Percentiles rank a stretch among this genome's conserved stretches.
phyloP scores from a whole-genome alignment of 2,797 vertebrate genomes.

The Mormyrops attenuatus region DNA sequence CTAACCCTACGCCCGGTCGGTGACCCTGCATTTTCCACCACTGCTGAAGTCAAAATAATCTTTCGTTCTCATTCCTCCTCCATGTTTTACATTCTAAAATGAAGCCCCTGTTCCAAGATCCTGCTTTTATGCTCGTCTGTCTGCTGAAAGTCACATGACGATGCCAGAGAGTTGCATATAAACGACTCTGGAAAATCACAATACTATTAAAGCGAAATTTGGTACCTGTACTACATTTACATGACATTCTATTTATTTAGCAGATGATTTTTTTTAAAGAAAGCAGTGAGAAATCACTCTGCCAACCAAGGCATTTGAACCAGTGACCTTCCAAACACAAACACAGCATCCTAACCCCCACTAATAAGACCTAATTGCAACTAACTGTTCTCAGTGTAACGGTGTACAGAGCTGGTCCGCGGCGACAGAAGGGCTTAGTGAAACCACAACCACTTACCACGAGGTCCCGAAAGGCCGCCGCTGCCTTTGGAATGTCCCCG shows the following conservation, averaged over 20 bases:
- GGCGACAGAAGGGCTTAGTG: background rate
- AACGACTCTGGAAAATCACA: background rate
- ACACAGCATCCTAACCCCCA: background rate
- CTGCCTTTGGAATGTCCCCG: conserved; percentile 79
- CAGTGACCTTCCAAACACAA: background rate
- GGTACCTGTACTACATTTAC: background rate
- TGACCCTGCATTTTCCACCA: background rate
- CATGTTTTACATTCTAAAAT: background rate
- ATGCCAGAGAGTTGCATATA: background rate
- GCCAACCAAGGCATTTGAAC: background rate
- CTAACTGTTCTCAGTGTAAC: background rate
- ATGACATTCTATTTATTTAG: background rate
- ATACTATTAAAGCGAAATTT: background rate
- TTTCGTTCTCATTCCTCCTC: background rate
- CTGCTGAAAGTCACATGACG: background rate
- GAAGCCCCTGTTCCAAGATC: background rate
- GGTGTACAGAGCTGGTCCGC: background rate
- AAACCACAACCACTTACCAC: conserved; percentile 69
- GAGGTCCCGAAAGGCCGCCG: conserved; percentile 76
- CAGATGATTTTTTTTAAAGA: background rate
- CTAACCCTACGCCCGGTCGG: background rate
- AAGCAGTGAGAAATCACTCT: background rate
- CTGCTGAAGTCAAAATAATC: background rate
- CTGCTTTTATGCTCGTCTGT: background rate
- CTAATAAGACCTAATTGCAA: background rate